Evolutionary conservation across 1,140 invertebrate species (phyloP).

Genomic region (Theocolax elegans): DNA sequence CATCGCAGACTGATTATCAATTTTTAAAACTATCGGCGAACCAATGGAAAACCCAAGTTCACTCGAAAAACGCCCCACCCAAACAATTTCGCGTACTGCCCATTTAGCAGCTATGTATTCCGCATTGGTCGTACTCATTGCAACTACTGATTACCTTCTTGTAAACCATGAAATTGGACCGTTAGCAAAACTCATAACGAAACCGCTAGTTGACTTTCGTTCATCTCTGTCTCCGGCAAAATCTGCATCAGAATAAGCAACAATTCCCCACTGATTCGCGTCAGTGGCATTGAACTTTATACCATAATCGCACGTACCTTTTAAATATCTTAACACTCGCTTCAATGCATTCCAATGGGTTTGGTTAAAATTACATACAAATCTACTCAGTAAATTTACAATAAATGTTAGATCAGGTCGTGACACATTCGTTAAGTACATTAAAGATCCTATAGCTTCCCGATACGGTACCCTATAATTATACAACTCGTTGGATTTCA

Average conservation of each 20-base stretch:
- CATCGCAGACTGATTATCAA: background rate
- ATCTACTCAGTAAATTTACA: constrained; percentile 5
- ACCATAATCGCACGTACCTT: background rate
- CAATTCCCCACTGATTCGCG: background rate
- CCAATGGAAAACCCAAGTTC: background rate
- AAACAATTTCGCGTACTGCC: background rate
- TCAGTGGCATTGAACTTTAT: background rate
- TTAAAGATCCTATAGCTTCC: too few species aligned
- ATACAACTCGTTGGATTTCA: too few species aligned
- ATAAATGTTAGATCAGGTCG: background rate
- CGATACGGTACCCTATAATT: background rate
- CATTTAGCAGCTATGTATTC: background rate
- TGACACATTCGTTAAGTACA: too few species aligned
- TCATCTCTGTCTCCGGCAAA: background rate
- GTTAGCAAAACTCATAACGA: background rate
- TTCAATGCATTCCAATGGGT: background rate
- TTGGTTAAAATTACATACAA: background rate
- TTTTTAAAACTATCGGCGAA: background rate
- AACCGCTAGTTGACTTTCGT: background rate
- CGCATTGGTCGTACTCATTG: background rate
- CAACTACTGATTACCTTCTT: background rate
- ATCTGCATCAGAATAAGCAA: background rate
- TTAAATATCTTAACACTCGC: background rate
- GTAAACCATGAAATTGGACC: background rate
- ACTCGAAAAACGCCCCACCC: background rate